Evolutionary conservation across 1,140 invertebrate species (phyloP).

Genomic region (Copidosoma floridanum): DNA sequence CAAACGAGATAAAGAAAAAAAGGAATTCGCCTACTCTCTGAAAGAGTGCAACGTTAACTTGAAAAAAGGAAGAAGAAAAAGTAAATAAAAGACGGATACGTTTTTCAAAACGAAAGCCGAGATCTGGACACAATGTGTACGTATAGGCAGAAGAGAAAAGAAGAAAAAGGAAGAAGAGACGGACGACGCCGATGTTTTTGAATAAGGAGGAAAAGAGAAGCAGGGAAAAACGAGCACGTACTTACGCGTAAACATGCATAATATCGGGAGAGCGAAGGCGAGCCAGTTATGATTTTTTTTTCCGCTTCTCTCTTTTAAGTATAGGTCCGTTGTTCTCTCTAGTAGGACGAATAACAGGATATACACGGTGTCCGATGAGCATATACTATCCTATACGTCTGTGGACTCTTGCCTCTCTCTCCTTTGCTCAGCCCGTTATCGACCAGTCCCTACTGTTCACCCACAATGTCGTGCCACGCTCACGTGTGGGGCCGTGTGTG

Average conservation of each 20-base stretch:
- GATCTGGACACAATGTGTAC: no score
- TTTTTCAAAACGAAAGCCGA: conserved; percentile 28
- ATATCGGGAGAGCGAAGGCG: neutral
- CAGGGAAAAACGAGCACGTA: no score
- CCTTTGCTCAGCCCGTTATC: conserved; percentile 38
- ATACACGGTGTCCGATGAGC: conserved; percentile 57
- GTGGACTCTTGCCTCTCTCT: conserved; percentile 37
- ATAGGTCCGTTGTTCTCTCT: conserved; percentile 34
- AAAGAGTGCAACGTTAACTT: no score
- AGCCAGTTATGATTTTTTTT: conserved; percentile 45
- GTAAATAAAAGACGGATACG: conserved; percentile 28
- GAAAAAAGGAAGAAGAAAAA: no score
- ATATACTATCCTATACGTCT: conserved; percentile 44
- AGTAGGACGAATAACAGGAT: conserved; percentile 57
- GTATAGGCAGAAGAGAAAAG: neutral
- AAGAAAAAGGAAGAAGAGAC: neutral
- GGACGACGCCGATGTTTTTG: conserved; percentile 4
- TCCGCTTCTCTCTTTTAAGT: conserved; percentile 9
- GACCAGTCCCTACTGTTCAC: conserved; percentile 38
- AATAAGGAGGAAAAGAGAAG: no score
- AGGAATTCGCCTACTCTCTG: no score
- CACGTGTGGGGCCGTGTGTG: neutral
- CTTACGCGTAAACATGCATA: neutral
- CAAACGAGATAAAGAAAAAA: no score
- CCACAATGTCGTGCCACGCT: conserved; percentile 11